Percentiles rank a stretch among this genome's conserved stretches.
Conservation (phyloP, 2,888 invertebrate genomes). For the Aquatica leii region DNA sequence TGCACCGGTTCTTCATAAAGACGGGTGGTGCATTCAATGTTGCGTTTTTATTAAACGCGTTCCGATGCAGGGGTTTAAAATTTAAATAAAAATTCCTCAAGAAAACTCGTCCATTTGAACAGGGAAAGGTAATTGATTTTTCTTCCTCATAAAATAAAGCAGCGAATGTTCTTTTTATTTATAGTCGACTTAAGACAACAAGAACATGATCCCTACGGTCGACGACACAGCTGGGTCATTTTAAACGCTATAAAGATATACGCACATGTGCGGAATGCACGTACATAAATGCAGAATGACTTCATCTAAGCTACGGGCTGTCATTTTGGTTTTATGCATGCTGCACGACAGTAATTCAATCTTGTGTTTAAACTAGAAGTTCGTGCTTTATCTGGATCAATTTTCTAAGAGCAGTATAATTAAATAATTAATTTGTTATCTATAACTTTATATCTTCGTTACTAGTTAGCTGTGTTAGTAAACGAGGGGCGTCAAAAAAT, state of each 20-base stretch:
- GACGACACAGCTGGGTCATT: conserved; percentile 50
- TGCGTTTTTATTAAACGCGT: conserved; percentile 52
- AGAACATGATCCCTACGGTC: conserved; percentile 44
- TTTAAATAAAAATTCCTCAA: conserved; percentile 30
- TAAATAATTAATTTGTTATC: conserved; percentile 39
- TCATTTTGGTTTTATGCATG: conserved; percentile 31
- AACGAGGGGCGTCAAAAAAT: too few relatives aligned
- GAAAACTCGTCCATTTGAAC: conserved; percentile 25
- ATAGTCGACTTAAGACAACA: conserved; percentile 53
- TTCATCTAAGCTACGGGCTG: conserved; percentile 32
- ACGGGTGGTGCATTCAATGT: conserved; percentile 46
- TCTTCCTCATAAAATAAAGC: conserved; percentile 35
- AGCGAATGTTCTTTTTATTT: conserved; percentile 47
- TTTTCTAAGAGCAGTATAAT: conserved; percentile 39
- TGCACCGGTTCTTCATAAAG: conserved; percentile 53
- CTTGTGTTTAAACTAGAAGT: conserved; percentile 30
- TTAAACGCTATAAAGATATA: conserved; percentile 52
- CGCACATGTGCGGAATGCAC: conserved; percentile 43
- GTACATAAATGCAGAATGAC: conserved; percentile 33
- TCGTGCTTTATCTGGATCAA: conserved; percentile 38
- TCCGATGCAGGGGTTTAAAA: conserved; percentile 40
- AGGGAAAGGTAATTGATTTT: conserved; percentile 42
- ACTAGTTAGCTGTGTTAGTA: too few relatives aligned
- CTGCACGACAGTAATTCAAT: conserved; percentile 31
- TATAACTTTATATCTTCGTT: conserved; percentile 29